Base-by-base conservation (phyloP, 2,113 vertebrate genomes). In the Halcyon malimbica region DNA sequence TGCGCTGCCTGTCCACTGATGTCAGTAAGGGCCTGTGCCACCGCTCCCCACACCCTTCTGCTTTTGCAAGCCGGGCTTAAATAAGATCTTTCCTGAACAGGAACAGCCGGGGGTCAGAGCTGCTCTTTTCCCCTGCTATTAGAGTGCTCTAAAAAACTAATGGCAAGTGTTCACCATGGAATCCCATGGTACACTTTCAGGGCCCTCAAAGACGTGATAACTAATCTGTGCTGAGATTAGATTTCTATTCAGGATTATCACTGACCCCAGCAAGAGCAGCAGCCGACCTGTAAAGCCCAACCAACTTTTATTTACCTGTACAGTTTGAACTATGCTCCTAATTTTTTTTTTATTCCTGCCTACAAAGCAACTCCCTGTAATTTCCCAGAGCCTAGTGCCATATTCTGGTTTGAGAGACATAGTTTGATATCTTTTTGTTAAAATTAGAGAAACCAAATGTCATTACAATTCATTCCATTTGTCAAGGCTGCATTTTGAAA, bases 1-100 rank as follows among this genome's bases (percentile, higher is more conserved):
- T 91, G 91, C 3, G 56, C 95, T 94, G 86, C 75, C 59, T 60
- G 50, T 63, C 86, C 87, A 65, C 77, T 94, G 90, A 93, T 63
- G 90, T 94, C 96, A 96, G 81, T 0, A 9, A 67, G 67, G 63
- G 69, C 79, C 87, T 0, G 4, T 10, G 24, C 73, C 1, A 2
- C 48, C 0, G 1, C 87, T 90, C 76, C 86, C 96, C 96, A 96
- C 95, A 62, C 95, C 94, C 96, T 95, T 92, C 94, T 95, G 89
- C 94, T 95, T 91, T 87, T 95, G 69, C 78, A 96, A 97, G 50
- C 23, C 53, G 35, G 87, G 65, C 50, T 92, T 44, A 42, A 69
- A 63, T 75, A 51, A 89, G 79, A 59, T 81, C 76, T 91, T 41
- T 90, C 83, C 92, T 74, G 75, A 73, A 20, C 29, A 51, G n/a